Base-by-base conservation (phyloP, 1,140 invertebrate species). In the Subanguina moxae region DNA sequence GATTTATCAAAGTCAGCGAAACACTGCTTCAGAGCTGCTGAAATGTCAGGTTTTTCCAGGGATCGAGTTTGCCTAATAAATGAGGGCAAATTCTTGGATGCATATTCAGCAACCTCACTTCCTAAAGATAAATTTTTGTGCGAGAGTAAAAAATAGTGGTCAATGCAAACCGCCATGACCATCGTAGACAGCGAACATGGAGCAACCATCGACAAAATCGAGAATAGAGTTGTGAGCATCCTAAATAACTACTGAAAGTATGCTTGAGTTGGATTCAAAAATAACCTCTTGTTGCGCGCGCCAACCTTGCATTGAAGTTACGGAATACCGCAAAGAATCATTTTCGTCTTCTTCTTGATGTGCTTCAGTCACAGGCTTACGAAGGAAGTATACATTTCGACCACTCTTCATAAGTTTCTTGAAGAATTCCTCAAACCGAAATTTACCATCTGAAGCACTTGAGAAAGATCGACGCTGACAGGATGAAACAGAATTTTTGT, bases 181-280 rank as follows among this genome's bases (percentile, higher is more conserved):
- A 43, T 61, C 59, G 59, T 61, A 61, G 27, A 61, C 59, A 1
- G 19, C 59, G 28, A 61, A 61, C 1, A 61, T 1, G n/a, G 19
- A 21, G 17, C 19, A 61, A 61, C 28, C 28, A 21, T 28, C 27
- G n/a, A 8, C 3, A 43, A 61, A 61, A 48, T 61, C 27, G n/a
- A 43, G 27, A 7, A 61, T 61, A 28, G 3, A 21, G 17, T 61
- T 61, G 59, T 61, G 59, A 61, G 59, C 59, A 28, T 61, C 59
- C 52, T 57, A 57, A 57, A 57, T 5, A 5, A 57, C 3, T 30
- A 23, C 21, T 57, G 3, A 11, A 57, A 25, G 11, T 23, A 57
- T 57, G 52, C 3, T 38, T 38, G 11, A 38, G 11, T 38, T 38
- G 32, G n/a, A n/a, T n/a, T n/a, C n/a, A n/a, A 57, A 57, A 57